Percentiles rank a stretch among this genome's conserved stretches.
Evolutionary conservation across 1,140 invertebrate species (phyloP).

Genomic region (Eumeta japonica): DNA sequence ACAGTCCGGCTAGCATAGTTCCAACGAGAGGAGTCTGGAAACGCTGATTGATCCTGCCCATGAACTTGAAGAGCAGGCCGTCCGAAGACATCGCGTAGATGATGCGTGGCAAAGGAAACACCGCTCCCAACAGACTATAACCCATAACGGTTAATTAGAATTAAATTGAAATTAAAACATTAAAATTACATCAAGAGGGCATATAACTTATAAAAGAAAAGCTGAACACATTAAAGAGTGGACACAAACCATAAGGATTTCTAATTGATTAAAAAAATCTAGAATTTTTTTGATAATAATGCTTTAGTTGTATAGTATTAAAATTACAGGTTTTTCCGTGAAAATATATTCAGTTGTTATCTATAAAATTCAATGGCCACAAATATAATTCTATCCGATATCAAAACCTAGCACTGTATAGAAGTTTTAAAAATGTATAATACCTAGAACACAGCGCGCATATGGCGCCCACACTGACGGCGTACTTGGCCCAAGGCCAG

Average conservation of each 20-base stretch:
- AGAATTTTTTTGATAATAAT: no score
- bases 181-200: no score
- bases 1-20: conserved; percentile 79
- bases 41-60: conserved; percentile 69
- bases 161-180: conserved; percentile 3
- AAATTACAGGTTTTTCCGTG: no score
- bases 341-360: no score
- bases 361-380: no score
- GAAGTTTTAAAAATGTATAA: neutral
- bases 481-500: conserved; percentile 75
- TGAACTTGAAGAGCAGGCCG: conserved; percentile 76
- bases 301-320: no score
- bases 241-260: neutral
- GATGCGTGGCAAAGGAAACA: conserved; percentile 86
- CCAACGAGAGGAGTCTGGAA: conserved; percentile 83
- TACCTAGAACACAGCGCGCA: conserved; percentile 71
- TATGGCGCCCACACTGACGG: conserved; percentile 84
- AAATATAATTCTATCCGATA: no score
- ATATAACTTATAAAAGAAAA: no score
- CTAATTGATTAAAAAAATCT: conserved; percentile 5
- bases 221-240: no score
- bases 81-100: conserved; percentile 90
- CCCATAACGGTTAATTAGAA: neutral
- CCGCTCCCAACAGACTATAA: conserved; percentile 75
- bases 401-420: no score